Base-by-base conservation (phyloP, 2,113 vertebrate genomes). In the Myxocyprinus asiaticus region DNA sequence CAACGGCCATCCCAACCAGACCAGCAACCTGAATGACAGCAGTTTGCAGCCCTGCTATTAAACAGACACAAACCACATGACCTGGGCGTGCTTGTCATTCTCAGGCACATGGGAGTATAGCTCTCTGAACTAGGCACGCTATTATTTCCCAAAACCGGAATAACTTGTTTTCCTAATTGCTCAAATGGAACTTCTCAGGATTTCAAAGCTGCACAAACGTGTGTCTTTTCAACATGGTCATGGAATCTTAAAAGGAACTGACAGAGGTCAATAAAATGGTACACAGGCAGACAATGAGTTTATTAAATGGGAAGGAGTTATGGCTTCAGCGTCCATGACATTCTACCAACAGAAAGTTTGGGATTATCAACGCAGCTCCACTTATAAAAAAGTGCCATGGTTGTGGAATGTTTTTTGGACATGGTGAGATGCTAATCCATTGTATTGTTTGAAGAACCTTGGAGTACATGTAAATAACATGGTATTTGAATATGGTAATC, bases 141-240 rank as follows among this genome's bases (percentile, higher is more conserved):
- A 51, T 63, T 50, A 63, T 63, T 63, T 22, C 10, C 70, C 11
- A 9, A 63, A 74, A 74, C 56, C 17, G 7, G 71, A 74, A 63
- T 63, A 6, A 42, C 72, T 63, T 14, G 58, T 63, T 74, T 48
- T 63, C 6, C 17, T n/a, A 6, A 33, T 33, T 33, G 3, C 22
- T 33, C 22, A 33, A 33, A 33, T 33, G 22, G 22, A 33, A 33
- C 22, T 33, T 33, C 22, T 33, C 22, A 33, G 22, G 22, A 33
- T 1, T 33, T 33, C 22, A 1, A 33, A 33, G 22, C 22, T 1
- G 22, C 22, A 33, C 22, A 33, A 33, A 33, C 22, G 6, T 14
- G 61, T 62, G 53, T 50, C 10, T 62, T 56, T 62, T 62, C 15
- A 63, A 0, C 58, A 50, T 50, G 58, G 58, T 73, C 70, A 73